A percentile compares a stretch with the other conserved stretches of the same genome.
phyloP scores from a whole-genome alignment of 1,140 invertebrate genomes.

The Temnothorax curvispinosus region DNA sequence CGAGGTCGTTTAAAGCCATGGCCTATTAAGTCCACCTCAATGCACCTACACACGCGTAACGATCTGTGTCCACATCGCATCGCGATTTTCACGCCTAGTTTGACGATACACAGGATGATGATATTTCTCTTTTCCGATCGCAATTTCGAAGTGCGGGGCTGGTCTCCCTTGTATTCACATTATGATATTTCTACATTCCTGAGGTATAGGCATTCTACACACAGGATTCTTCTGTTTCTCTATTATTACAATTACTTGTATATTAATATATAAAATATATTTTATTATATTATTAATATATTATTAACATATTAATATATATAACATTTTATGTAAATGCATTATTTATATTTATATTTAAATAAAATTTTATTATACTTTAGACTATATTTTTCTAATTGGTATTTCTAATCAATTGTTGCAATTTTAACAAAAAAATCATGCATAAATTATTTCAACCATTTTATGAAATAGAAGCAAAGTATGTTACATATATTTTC shows the following conservation, averaged over 20 bases:
- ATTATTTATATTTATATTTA: not conserved
- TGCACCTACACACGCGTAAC: constrained; percentile 37
- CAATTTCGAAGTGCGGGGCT: not conserved
- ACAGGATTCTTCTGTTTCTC: not conserved
- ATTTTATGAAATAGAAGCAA: not conserved
- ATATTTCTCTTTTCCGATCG: constrained; percentile 49
- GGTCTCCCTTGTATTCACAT: not conserved
- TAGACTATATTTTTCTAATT: not conserved
- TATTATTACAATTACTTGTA: not conserved
- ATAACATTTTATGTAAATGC: not conserved
- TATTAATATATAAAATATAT: not conserved
- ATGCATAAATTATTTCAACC: not conserved
- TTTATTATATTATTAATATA: constrained; percentile 7
- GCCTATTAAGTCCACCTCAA: constrained; percentile 41
- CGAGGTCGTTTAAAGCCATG: constrained; percentile 44
- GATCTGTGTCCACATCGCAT: constrained; percentile 45
- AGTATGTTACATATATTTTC: not conserved
- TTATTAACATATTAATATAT: not conserved
- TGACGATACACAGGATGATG: constrained; percentile 5
- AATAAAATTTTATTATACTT: not conserved
- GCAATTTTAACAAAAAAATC: not conserved
- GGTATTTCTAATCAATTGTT: not conserved
- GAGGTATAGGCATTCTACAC: not conserved
- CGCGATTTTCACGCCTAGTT: constrained; percentile 58
- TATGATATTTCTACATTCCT: not conserved